Conservation (phyloP, 2,113 vertebrate genomes). For the Lates calcarifer region DNA sequence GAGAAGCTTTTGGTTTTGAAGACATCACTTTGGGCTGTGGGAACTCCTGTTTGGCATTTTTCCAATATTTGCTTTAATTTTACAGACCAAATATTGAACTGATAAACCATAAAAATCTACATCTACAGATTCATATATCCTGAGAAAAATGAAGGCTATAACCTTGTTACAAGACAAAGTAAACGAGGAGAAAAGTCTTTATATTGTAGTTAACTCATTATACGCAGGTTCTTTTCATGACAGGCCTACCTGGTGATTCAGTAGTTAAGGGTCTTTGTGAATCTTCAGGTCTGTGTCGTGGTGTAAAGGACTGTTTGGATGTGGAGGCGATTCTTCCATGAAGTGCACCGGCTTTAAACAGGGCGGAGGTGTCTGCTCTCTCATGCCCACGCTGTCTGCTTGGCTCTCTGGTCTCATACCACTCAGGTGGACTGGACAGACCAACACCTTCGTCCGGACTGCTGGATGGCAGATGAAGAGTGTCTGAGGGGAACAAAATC, state of each 20-base stretch:
- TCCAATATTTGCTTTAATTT: no score
- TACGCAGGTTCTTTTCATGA: background rate
- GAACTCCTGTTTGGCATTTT: no score
- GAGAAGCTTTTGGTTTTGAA: no score
- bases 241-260: slow-evolving; percentile 60
- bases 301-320: slow-evolving; percentile 27
- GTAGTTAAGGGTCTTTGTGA: slow-evolving; percentile 21
- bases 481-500: slow-evolving; percentile 43
- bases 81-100: no score
- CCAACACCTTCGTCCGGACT: slow-evolving; percentile 68
- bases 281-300: slow-evolving; percentile 1
- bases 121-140: no score
- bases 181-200: background rate
- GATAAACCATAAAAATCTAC: no score
- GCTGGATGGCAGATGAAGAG: slow-evolving; percentile 22
- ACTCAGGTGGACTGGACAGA: slow-evolving; percentile 63
- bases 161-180: background rate
- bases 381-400: slow-evolving; percentile 37
- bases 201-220: background rate
- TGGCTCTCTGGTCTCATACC: slow-evolving; percentile 47
- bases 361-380: slow-evolving; percentile 74
- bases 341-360: slow-evolving; percentile 76
- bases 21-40: background rate
- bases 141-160: no score
- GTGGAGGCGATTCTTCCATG: slow-evolving; percentile 34